Base-by-base conservation (phyloP, 1,140 invertebrate genomes). In the Achroia grisella region DNA sequence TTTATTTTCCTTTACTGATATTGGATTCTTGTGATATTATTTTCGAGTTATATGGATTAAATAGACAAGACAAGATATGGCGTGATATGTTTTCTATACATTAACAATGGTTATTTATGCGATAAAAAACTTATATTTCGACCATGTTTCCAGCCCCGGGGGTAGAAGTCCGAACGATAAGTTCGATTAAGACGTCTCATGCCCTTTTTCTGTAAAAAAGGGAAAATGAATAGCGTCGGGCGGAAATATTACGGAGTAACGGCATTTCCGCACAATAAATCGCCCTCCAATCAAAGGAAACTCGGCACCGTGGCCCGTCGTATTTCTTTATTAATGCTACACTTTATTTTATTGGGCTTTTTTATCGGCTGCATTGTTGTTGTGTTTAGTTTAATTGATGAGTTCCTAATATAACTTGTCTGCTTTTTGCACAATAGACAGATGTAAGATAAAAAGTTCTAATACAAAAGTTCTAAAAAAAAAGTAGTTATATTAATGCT, bases 241-340 rank as follows among this genome's bases (percentile, higher is more conserved):
- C 76, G 78, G 78, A 82, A 82, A 82, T 82, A 85, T 85, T 85
- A 81, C 76, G 43, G 55, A 79, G 69, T 79, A 80, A 81, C 80
- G 68, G 76, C 70, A 77, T 84, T 84, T 84, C 80, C 80, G 80
- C 80, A 71, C 80, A 77, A 84, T 84, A 84, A 84, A 84, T 84
- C 69, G 71, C 69, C 65, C 67, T 64, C 78, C 76, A 84, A 82
- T 84, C 78, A 80, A 80, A 79, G 71, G 77, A 76, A 72, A 64
- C 65, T 65, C 66, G 44, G 62, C 61, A 58, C 57, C 55, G 62
- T 45, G 49, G 40, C 42, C 57, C 47, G 54, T 52, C 72, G 67
- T 71, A 71, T 75, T 73, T 79, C 73, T 81, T 62, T 83, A 77
- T 79, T 83, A 80, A 77, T 81, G 65, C 64, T 69, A 73, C 75